phyloP scores from a whole-genome alignment of 35 echinoderm and acorn worm species.

The Diadema setosum region DNA sequence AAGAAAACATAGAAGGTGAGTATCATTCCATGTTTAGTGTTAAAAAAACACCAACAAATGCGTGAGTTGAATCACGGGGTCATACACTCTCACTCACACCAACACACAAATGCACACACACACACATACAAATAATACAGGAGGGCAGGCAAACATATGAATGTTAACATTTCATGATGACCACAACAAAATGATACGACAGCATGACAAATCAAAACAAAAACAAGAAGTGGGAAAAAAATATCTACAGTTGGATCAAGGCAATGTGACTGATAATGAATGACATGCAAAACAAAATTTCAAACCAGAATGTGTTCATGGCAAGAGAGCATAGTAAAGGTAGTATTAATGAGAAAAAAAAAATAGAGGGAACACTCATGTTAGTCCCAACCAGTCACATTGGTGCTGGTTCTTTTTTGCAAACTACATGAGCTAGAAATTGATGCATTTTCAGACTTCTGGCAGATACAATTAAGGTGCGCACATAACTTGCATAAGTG shows the following conservation, averaged over 20 bases:
- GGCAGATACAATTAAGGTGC: too few relatives aligned
- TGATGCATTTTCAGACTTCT: too few relatives aligned
- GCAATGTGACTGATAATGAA: background rate
- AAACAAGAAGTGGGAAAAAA: background rate
- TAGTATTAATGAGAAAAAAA: background rate
- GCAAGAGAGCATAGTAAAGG: background rate
- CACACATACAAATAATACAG: too few relatives aligned
- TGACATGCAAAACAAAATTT: background rate
- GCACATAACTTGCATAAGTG: too few relatives aligned
- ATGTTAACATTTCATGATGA: background rate
- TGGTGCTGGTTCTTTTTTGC: background rate
- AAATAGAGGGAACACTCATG: background rate
- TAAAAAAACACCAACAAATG: too few relatives aligned
- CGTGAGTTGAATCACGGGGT: too few relatives aligned
- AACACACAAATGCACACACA: too few relatives aligned
- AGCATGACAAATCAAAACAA: background rate
- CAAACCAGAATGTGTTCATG: background rate
- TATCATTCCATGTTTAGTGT: too few relatives aligned
- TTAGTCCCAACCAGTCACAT: background rate
- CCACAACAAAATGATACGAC: background rate
- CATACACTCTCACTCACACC: too few relatives aligned
- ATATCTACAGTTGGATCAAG: background rate
- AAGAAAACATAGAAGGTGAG: too few relatives aligned
- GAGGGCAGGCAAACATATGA: too few relatives aligned
- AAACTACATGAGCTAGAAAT: too few relatives aligned